Percentiles rank a stretch among this genome's conserved stretches.
These are phyloP conservation scores for Euglossa dilemma DNA, from an alignment of 1,140 invertebrate genomes.

Conservation along the genomic window DNA sequence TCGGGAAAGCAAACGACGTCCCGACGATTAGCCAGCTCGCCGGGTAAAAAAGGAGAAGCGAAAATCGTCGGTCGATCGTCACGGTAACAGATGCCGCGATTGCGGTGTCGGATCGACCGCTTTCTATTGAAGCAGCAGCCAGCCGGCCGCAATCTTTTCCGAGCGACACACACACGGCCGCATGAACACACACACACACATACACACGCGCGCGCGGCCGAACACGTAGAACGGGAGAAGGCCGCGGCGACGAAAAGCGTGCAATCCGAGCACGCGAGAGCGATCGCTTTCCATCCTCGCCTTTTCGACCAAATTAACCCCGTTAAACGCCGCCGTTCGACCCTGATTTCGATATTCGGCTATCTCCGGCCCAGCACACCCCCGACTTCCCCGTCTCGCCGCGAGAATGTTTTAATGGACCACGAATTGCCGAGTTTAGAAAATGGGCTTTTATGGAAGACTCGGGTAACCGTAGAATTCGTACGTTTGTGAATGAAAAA, in stretches of 20 bases:
- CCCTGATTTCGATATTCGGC: not conserved
- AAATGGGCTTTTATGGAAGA: too few species aligned
- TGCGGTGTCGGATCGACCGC: constrained; percentile 48
- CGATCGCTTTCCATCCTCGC: not conserved
- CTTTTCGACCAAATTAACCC: constrained; percentile 19
- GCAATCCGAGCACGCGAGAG: constrained; percentile 9
- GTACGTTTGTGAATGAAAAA: too few species aligned
- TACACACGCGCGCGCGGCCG: too few species aligned
- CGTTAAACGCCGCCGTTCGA: not conserved
- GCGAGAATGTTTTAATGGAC: too few species aligned
- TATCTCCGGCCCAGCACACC: too few species aligned
- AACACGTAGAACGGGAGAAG: constrained; percentile 9
- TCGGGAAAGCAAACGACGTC: constrained; percentile 40
- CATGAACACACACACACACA: not conserved
- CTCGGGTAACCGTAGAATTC: too few species aligned
- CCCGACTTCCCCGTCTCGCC: too few species aligned
- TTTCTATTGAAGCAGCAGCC: constrained; percentile 42
- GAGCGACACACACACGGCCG: not conserved
- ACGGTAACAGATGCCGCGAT: constrained; percentile 52
- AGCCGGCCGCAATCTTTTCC: constrained; percentile 49
- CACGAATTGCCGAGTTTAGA: too few species aligned
- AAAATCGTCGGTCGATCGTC: constrained; percentile 54
- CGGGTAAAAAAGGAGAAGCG: constrained; percentile 43
- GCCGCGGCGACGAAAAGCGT: constrained; percentile 22
- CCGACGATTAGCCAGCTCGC: constrained; percentile 43